Evolutionary conservation across 2,888 invertebrate genomes (phyloP), one percentile per base, ranked within the genome.

Genomic region (Scrobipalpa atriplicella): DNA sequence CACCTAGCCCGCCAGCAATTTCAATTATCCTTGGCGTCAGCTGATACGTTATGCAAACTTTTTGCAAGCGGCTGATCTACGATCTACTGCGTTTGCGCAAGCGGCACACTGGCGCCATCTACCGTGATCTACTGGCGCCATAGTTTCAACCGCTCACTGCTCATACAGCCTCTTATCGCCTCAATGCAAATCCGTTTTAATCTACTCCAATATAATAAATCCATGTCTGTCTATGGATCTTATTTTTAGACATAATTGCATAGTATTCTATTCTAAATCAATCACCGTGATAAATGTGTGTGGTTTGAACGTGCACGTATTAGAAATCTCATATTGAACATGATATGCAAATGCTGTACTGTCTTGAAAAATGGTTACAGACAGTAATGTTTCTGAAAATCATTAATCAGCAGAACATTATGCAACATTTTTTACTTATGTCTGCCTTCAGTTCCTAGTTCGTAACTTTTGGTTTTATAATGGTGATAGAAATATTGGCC

Each of bases 121-220:
- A 85, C 75, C 79, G 87, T 86, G 89, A 86, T 87, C 87, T 87
- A 86, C 78, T 75, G 87, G 85, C 86, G 86, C 87, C 61, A 43
- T n/a, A 70, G 29, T 29, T 29, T 5, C 76, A 75, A 76, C 76
- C 80, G 74, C 80, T 87, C 76, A 77, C 76, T 80, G 74, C 80
- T 87, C 84, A 83, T 79, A 78, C 81, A n/a, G 36, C 58, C 58
- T 73, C 79, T 85, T 89, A 86, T 87, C 87, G 79, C 80, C 74
- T 83, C 83, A 82, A 89, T 89, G 87, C 88, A 87, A 88, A 88
- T 86, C 81, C 79, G 80, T 83, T 86, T 85, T 82, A 85, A 86
- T 86, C 81, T 68, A 43, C 36, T 39, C 56, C 38, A 21, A 29
- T 56, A 56, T 58, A 58, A 64, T 63, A 63, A 63, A 63, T 63